These are phyloP conservation scores for Pasiphila rectangulata DNA, from an alignment of 2,888 invertebrate genomes.

Conservation along the genomic window DNA sequence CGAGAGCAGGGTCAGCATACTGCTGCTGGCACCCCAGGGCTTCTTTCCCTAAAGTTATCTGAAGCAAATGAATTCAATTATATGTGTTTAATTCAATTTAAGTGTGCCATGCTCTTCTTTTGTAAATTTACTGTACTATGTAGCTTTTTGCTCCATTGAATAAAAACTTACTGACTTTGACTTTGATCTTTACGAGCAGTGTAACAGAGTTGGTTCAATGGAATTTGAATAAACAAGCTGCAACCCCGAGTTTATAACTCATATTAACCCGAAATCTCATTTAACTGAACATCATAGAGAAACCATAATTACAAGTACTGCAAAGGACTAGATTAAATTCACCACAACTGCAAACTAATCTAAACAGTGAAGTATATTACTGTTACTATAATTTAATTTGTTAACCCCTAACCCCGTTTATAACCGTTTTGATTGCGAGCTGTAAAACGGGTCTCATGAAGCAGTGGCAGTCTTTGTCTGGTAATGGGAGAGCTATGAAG, in stretches of 20 bases:
- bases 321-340: constrained; percentile 17
- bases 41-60: too few species aligned
- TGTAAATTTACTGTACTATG: too few species aligned
- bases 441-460: constrained; percentile 19
- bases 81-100: too few species aligned
- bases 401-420: constrained; percentile 41
- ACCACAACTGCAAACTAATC: constrained; percentile 28
- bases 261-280: not conserved
- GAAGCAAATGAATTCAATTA: too few species aligned
- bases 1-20: too few species aligned
- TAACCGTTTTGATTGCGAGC: constrained; percentile 38
- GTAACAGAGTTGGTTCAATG: not conserved
- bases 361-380: constrained; percentile 30
- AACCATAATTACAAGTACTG: not conserved
- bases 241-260: not conserved
- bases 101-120: too few species aligned
- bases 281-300: not conserved
- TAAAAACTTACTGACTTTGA: too few species aligned
- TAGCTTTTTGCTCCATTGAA: too few species aligned
- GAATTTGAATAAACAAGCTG: too few species aligned
- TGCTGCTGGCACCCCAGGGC: too few species aligned
- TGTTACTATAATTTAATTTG: constrained; percentile 45
- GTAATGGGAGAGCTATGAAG: constrained; percentile 1
- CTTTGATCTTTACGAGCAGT: too few species aligned
- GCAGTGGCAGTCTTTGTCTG: constrained; percentile 8